Evolutionary conservation across 1,140 invertebrate species (phyloP).

Genomic region (Cepaea nemoralis): DNA sequence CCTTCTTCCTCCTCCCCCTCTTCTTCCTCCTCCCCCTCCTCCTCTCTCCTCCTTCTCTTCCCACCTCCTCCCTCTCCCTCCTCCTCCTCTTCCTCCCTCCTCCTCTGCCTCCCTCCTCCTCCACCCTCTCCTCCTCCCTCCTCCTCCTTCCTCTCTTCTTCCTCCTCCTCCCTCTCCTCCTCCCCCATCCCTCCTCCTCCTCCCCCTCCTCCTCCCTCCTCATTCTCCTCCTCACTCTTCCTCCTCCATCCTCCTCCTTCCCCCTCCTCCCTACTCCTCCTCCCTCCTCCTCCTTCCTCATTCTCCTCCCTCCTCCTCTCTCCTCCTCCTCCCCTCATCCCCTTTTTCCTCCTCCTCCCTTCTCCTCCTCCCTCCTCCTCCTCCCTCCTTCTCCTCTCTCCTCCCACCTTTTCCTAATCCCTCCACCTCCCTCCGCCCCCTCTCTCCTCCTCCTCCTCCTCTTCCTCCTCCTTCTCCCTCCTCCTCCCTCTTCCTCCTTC

Average conservation of each 20-base stretch:
- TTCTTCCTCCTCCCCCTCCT: neutral
- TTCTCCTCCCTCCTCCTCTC: neutral
- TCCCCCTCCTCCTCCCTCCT: no score
- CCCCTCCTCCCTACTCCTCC: no score
- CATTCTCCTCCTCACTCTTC: no score
- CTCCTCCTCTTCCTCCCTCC: no score
- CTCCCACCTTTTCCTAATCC: neutral
- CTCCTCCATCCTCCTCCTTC: no score
- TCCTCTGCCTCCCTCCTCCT: no score
- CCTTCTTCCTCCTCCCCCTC: neutral
- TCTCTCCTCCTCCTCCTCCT: conserved; percentile 21
- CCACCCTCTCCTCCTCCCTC: no score
- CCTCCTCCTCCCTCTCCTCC: neutral
- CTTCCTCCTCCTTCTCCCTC: conserved; percentile 15
- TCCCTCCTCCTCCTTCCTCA: neutral
- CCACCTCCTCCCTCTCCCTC: no score
- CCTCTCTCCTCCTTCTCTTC: neutral
- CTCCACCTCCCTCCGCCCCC: neutral
- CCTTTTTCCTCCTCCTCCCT: neutral
- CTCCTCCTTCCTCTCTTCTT: neutral
- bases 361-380: neutral
- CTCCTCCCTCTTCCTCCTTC: neutral
- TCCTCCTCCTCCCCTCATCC: no score
- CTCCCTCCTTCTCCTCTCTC: neutral
- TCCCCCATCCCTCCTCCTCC: no score